Evolutionary conservation across 1,140 invertebrate genomes (phyloP).

Genomic region (Pentalonia nigronervosa): DNA sequence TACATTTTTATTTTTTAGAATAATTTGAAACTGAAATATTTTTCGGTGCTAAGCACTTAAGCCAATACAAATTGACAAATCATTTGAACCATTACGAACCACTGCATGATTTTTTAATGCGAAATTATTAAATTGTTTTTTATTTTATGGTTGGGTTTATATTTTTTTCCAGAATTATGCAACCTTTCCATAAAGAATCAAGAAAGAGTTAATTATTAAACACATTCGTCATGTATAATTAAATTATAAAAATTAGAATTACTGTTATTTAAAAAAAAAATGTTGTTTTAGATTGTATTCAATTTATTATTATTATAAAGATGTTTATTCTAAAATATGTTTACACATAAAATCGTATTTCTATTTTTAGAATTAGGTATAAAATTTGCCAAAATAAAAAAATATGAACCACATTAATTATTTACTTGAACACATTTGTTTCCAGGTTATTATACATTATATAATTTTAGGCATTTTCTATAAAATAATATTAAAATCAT

Average conservation of each 20-base stretch:
- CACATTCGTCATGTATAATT: neutral
- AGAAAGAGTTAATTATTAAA: neutral
- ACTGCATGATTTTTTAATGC: neutral
- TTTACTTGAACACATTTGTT: neutral
- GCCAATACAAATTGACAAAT: neutral
- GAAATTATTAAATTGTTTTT: neutral
- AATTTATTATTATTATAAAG: neutral
- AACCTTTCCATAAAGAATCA: neutral
- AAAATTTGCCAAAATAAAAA: neutral
- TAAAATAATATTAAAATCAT: neutral
- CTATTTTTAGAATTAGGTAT: neutral
- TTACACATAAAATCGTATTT: slow-evolving; percentile 1
- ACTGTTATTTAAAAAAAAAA: neutral
- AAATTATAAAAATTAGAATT: neutral
- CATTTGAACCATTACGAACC: neutral
- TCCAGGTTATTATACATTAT: neutral
- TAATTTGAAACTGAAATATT: neutral
- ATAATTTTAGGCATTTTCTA: no score
- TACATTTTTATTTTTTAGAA: neutral
- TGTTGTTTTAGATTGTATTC: neutral
- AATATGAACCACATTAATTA: neutral
- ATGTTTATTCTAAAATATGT: neutral
- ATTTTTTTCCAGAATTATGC: neutral
- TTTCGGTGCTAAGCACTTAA: neutral
- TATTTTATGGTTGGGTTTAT: neutral